Conservation (phyloP, 2,888 invertebrate species). For the Cheilosia vernalis region DNA sequence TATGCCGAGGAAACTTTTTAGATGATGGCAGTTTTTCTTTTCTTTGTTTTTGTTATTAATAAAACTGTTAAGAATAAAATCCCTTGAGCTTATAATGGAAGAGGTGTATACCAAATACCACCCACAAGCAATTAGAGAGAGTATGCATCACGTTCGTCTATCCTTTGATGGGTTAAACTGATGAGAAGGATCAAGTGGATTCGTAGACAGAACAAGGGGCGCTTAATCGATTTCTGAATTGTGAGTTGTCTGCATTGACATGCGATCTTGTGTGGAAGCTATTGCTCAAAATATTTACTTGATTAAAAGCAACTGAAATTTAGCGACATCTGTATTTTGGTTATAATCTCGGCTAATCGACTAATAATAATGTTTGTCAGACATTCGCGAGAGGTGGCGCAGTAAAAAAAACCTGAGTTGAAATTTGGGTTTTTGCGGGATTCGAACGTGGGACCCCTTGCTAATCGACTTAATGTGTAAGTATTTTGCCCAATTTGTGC, state of each 20-base stretch:
- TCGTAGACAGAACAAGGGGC: not conserved
- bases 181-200: not conserved
- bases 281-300: no score
- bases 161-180: not conserved
- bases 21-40: not conserved
- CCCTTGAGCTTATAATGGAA: constrained; percentile 9
- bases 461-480: no score
- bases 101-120: not conserved
- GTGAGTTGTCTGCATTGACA: not conserved
- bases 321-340: no score
- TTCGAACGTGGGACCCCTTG: no score
- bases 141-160: not conserved
- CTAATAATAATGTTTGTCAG: no score
- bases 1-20: not conserved
- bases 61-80: constrained; percentile 17
- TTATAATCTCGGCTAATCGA: no score
- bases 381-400: no score
- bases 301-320: no score
- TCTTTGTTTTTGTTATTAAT: not conserved
- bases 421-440: no score
- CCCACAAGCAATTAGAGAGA: not conserved
- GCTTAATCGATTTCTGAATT: not conserved
- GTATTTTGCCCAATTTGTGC: no score
- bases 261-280: not conserved
- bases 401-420: no score